phyloP scores from a whole-genome alignment of 53 echinoderm and acorn worm genomes.

The Arbacia lixula region DNA sequence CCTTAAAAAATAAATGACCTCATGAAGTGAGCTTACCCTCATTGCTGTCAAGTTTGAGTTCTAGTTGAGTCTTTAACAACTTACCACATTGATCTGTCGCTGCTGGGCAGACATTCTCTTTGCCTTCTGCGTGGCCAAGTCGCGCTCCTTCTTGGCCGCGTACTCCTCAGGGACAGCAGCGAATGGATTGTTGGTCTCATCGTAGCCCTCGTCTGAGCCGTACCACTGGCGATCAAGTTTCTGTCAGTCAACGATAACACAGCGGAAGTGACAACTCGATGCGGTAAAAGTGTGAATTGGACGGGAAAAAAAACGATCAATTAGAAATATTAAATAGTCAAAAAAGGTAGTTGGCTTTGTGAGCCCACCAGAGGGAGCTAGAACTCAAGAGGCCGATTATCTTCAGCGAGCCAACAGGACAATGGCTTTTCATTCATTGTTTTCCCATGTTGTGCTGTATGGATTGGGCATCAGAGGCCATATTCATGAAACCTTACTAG shows the following conservation, averaged over 20 bases:
- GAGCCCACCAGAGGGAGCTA: too few species aligned
- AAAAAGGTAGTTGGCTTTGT: too few species aligned
- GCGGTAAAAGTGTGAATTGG: too few species aligned
- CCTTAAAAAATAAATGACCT: background rate
- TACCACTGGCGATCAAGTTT: slow-evolving; percentile 97
- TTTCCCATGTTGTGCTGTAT: too few species aligned
- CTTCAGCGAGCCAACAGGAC: too few species aligned
- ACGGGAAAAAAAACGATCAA: too few species aligned
- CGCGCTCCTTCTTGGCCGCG: slow-evolving; percentile 87
- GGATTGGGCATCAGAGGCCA: too few species aligned
- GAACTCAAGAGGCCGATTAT: too few species aligned
- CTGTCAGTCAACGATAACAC: slow-evolving; percentile 29
- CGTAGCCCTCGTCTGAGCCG: slow-evolving; percentile 95
- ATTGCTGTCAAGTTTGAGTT: background rate
- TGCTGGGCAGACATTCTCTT: slow-evolving; percentile 99
- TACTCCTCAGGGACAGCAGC: slow-evolving; percentile 90
- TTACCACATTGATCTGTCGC: slow-evolving; percentile 95
- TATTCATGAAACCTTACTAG: too few species aligned
- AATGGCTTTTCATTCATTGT: too few species aligned
- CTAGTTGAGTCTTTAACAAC: background rate
- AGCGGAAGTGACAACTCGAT: background rate
- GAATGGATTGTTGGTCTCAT: slow-evolving; percentile 96
- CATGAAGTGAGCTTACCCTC: background rate
- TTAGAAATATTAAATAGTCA: too few species aligned
- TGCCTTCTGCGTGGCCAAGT: slow-evolving; percentile 76